Base-by-base conservation (phyloP, 2,888 invertebrate genomes). In the Mythimna loreyi region DNA sequence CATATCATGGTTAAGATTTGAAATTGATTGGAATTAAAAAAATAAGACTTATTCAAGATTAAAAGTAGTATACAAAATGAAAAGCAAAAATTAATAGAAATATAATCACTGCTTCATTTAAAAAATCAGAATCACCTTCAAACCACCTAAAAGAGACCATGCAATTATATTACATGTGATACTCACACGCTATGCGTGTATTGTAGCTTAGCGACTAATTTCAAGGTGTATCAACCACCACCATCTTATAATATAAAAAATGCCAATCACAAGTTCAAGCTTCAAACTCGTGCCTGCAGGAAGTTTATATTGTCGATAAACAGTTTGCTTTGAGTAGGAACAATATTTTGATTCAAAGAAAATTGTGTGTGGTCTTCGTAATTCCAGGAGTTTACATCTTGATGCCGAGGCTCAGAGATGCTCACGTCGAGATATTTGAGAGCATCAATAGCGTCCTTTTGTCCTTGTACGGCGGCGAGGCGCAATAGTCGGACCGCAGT, bases 391-490 rank as follows among this genome's bases (percentile, higher is more conserved):
- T 90, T 86, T 23, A 76, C 66, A 49, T 87, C 77, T 28, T 82
- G 78, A 5, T 72, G 74, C 8, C 85, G 79, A 28, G 89, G 84
- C 72, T 92, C 89, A 3, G 79, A 70, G 23, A 82, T 73, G 28
- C 91, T 90, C 9, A 87, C 77, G 8, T 94, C 87, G 1, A 96
- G 85, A 1, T 85, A 78, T 75, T 93, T 92, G 0, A 97, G 91
- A 5, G 97, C 97, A 67, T 92, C 89, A 50, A 95, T 92, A 2
- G 97, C 97, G 72, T 97, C 96, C 57, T 92, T 85, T 79, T 97
- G 96, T 0, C 97, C 97, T 77, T 96, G 94, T 8, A 97, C 96
- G 3, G 97, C 97, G 50, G 96, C 96, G 43, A 93, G 89, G 53
- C 97, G 96, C 52, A 97, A 91, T 56, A 96, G 87, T 21, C 96